phyloP scores from a whole-genome alignment of 2,888 invertebrate species.

The Hemicrepidius hirtus region DNA sequence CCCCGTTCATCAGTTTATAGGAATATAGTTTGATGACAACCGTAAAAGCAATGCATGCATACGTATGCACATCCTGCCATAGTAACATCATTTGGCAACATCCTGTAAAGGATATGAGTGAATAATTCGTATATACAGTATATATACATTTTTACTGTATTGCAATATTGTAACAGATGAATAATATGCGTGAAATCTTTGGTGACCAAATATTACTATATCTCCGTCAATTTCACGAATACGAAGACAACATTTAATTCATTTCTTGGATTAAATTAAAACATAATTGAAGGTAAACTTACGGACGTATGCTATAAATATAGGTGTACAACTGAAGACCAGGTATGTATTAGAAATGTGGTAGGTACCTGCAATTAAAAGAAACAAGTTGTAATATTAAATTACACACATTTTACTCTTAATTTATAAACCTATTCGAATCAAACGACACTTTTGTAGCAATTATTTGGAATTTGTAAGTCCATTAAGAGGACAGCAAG shows the following conservation, averaged over 20 bases:
- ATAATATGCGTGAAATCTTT: slow-evolving; percentile 15
- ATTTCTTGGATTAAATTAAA: too few relatives aligned
- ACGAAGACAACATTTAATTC: too few relatives aligned
- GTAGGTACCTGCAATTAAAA: not conserved
- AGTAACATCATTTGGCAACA: slow-evolving; percentile 15
- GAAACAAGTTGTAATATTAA: not conserved
- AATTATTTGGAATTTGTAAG: not conserved
- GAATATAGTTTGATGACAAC: slow-evolving; percentile 29
- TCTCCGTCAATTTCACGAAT: slow-evolving; percentile 33
- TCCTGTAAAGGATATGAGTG: not conserved
- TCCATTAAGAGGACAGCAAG: not conserved
- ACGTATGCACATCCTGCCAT: slow-evolving; percentile 17
- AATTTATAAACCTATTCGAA: not conserved
- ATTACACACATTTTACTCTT: too few relatives aligned
- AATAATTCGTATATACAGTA: not conserved
- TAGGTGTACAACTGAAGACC: too few relatives aligned
- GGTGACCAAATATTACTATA: slow-evolving; percentile 33
- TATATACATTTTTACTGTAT: too few relatives aligned
- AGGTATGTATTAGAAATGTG: not conserved
- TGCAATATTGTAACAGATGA: not conserved
- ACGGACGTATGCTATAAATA: too few relatives aligned
- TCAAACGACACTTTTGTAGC: not conserved
- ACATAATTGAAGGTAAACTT: too few relatives aligned
- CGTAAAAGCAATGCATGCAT: slow-evolving; percentile 35
- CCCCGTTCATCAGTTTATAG: slow-evolving; percentile 34